Base-by-base conservation (phyloP, 2,113 vertebrate species). In the Dasyprocta punctata region DNA sequence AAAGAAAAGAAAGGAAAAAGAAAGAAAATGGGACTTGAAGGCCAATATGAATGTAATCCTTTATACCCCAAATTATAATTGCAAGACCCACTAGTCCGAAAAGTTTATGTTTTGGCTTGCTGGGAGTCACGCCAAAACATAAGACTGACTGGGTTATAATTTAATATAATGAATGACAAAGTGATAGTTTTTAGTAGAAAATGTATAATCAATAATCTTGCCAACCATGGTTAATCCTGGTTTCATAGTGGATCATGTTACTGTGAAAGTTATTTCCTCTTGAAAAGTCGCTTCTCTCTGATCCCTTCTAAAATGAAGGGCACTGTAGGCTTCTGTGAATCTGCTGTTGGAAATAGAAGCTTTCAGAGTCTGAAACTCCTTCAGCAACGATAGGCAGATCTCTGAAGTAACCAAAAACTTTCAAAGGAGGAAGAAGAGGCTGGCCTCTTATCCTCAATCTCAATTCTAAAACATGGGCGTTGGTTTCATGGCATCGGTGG, bases 121-220 rank as follows among this genome's bases (percentile, higher is more conserved):
- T 94, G 33, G 33, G 44, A 93, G 33, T 93, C 65, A 83, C 65
- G 69, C 54, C 71, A 33, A 81, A 5, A 94, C 41, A 65, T 19
- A 12, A 90, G n/a, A 54, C 38, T 77, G 61, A 67, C 56, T 7
- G 71, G 71, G 24, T 83, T 93, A 91, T 19, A 38, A 28, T 65
- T 96, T 92, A 77, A 67, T 95, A 56, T 95, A 95, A 71, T 88
- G 58, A 91, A 44, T 95, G 49, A 58, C 67, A 47, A 19, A 30
- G 11, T 80, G 7, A 61, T 78, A 38, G 73, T 36, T 73, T 85
- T 3, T 90, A 58, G 54, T 77, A 19, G 38, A 80, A 94, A 86
- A 67, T 73, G 26, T 1, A 41, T 83, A 78, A 22, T 89, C 58
- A 38, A 1, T 60, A 63, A 0, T 86, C 44, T 93, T 77, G 52